phyloP scores from a whole-genome alignment of 1,140 invertebrate genomes.

The Atopsyche davidsoni region DNA sequence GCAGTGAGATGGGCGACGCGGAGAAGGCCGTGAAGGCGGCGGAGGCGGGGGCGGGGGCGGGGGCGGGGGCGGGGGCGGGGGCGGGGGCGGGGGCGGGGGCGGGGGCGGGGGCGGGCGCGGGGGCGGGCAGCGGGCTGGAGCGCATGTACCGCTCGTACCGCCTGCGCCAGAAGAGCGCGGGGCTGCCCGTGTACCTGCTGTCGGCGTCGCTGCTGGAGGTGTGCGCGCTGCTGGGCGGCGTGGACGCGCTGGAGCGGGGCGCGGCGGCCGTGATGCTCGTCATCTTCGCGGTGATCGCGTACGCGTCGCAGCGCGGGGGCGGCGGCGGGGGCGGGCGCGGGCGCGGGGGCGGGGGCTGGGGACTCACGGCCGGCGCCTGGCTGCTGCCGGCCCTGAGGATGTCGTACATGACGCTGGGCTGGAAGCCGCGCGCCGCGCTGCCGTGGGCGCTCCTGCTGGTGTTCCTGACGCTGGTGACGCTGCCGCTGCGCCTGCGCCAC shows the following conservation, averaged over 20 bases:
- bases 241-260: conserved; percentile 42
- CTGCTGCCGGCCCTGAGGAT: conserved; percentile 50
- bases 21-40: neutral
- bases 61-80: conserved; percentile 5
- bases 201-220: conserved; percentile 55
- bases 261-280: conserved; percentile 38
- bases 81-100: neutral
- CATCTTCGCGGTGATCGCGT: conserved; percentile 47
- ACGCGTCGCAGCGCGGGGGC: conserved; percentile 49
- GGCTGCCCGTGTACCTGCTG: conserved; percentile 68
- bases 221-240: conserved; percentile 56
- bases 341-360: conserved; percentile 45
- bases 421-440: conserved; percentile 48
- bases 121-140: conserved; percentile 58
- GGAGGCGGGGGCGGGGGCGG: neutral
- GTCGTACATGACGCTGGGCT: conserved; percentile 30
- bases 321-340: conserved; percentile 35
- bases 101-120: conserved; percentile 19
- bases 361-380: conserved; percentile 49
- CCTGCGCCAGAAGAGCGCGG: conserved; percentile 65
- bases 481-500: conserved; percentile 65
- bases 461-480: conserved; percentile 77
- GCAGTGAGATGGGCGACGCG: neutral
- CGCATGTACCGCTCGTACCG: conserved; percentile 70
- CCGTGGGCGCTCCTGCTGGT: conserved; percentile 76